Percentiles rank a stretch among this genome's conserved stretches.
These are phyloP conservation scores for Parelbella ahira DNA, from an alignment of 2,888 invertebrate genomes.

Conservation along the genomic window DNA sequence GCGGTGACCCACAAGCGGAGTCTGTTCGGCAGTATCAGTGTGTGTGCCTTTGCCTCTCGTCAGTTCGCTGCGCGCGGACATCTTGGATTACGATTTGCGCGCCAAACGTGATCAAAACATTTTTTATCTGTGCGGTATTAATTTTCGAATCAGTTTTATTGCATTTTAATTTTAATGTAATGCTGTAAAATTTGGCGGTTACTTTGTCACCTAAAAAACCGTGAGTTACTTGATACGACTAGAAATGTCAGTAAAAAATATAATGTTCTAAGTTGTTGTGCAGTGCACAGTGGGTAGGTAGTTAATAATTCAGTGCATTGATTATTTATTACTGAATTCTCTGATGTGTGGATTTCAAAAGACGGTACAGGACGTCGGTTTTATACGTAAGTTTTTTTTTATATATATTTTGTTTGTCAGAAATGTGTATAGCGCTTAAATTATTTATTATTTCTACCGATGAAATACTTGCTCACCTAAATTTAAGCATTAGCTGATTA, in stretches of 20 bases:
- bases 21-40: slow-evolving; percentile 47
- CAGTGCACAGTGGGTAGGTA: slow-evolving; percentile 9
- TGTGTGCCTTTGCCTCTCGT: slow-evolving; percentile 45
- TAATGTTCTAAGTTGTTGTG: slow-evolving; percentile 1
- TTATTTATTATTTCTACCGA: no score
- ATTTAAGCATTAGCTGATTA: no score
- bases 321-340: slow-evolving; percentile 26
- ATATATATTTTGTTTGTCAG: no score
- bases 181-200: neutral
- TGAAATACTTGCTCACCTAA: no score
- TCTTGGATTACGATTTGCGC: slow-evolving; percentile 36
- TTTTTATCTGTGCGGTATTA: slow-evolving; percentile 2
- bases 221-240: no score
- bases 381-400: slow-evolving; percentile 49
- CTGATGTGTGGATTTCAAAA: slow-evolving; percentile 47
- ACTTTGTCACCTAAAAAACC: no score
- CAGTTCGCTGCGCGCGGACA: slow-evolving; percentile 33
- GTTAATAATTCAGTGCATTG: slow-evolving; percentile 8
- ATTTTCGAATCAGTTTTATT: neutral
- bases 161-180: neutral
- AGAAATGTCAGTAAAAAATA: no score
- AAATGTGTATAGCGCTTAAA: no score
- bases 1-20: slow-evolving; percentile 62
- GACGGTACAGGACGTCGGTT: slow-evolving; percentile 34
- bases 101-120: slow-evolving; percentile 29